Conservation (phyloP, 2,888 invertebrate genomes). For the Pinctada fucata region DNA sequence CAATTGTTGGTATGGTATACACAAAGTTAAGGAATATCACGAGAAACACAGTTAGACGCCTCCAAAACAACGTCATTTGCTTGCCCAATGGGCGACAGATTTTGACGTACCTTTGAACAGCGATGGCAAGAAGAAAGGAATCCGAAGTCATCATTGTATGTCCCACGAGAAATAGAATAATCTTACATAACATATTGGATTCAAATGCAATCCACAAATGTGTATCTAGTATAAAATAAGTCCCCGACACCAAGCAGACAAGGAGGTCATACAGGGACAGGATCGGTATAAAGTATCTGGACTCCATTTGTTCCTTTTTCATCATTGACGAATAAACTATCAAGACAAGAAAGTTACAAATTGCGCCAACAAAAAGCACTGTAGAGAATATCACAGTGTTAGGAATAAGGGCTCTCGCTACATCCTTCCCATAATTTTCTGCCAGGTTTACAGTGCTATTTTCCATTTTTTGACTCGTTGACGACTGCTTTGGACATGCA, state of each 20-base stretch:
- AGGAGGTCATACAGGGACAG: slow-evolving; percentile 17
- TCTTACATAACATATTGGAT: slow-evolving; percentile 20
- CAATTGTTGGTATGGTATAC: neutral
- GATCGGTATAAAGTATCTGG: slow-evolving; percentile 32
- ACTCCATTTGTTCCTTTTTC: slow-evolving; percentile 14
- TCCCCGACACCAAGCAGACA: slow-evolving; percentile 7
- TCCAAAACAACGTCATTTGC: slow-evolving; percentile 27
- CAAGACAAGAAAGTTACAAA: neutral
- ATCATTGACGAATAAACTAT: neutral
- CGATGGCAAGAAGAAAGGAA: slow-evolving; percentile 14
- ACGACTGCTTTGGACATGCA: too few species aligned
- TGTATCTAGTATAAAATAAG: slow-evolving; percentile 15
- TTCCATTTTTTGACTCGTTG: too few species aligned
- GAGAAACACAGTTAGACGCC: slow-evolving; percentile 9
- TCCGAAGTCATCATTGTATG: slow-evolving; percentile 20
- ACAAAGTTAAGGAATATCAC: neutral
- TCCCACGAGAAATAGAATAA: slow-evolving; percentile 14
- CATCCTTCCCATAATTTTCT: neutral
- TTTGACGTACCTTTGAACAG: slow-evolving; percentile 29
- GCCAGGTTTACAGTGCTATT: too few species aligned
- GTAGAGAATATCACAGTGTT: neutral
- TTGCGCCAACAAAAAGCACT: neutral
- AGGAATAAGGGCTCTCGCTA: neutral
- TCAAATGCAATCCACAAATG: slow-evolving; percentile 20
- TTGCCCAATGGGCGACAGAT: slow-evolving; percentile 24